phyloP scores from a whole-genome alignment of 2,113 vertebrate genomes.

The Empidonax traillii region DNA sequence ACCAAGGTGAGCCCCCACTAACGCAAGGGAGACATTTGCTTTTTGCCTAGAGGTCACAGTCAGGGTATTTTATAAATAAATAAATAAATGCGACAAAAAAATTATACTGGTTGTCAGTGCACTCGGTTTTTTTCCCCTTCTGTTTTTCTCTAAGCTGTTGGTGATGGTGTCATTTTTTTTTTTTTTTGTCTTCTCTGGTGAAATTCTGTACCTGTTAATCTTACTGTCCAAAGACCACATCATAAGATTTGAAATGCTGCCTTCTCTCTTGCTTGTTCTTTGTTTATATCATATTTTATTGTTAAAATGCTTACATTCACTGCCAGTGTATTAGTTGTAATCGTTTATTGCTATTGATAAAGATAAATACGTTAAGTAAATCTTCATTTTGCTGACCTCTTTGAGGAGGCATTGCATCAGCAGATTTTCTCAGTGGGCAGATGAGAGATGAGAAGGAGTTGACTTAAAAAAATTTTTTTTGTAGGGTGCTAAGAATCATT shows the following conservation, averaged over 20 bases:
- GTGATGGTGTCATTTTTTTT: background rate
- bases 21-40: background rate
- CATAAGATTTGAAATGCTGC: constrained; percentile 30
- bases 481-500: constrained; percentile 56
- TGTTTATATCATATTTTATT: constrained; percentile 52
- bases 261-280: background rate
- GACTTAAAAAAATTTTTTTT: constrained; percentile 47
- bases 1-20: background rate
- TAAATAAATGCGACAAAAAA: background rate
- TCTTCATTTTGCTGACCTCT: constrained; percentile 82
- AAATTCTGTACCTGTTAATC: constrained; percentile 14
- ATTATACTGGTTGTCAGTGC: background rate
- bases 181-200: background rate
- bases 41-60: background rate
- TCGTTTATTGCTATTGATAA: constrained; percentile 80
- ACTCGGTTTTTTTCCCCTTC: background rate
- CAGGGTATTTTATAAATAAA: background rate
- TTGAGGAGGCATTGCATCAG: constrained; percentile 70
- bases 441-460: constrained; percentile 71
- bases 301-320: constrained; percentile 71
- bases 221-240: constrained; percentile 22
- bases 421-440: constrained; percentile 75
- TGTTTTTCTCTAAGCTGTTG: background rate
- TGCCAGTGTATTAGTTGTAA: constrained; percentile 69
- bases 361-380: constrained; percentile 79